Evolutionary conservation across 2,888 invertebrate species (phyloP).

Genomic region (Odiellus spinosus): DNA sequence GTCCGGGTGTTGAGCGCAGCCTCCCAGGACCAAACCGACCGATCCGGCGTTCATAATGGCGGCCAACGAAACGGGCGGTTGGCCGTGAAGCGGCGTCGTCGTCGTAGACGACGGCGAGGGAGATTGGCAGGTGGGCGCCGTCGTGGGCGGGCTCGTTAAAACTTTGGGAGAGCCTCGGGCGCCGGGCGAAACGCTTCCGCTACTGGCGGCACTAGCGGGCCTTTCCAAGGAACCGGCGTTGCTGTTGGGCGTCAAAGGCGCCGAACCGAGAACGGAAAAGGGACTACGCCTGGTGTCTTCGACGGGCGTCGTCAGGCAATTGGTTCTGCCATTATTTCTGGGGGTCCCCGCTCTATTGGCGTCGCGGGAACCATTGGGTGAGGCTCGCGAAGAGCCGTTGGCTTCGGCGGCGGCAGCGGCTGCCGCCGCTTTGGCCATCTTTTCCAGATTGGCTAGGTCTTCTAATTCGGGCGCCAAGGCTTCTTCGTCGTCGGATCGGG

Average conservation of each 20-base stretch:
- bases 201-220: constrained; percentile 12
- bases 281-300: constrained; percentile 9
- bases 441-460: constrained; percentile 21
- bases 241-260: constrained; percentile 6
- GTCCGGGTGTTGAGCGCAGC: constrained; percentile 80
- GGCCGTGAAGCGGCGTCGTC: constrained; percentile 34
- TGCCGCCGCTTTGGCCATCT: constrained; percentile 31
- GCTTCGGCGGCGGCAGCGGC: constrained; percentile 34
- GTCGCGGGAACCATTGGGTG: constrained; percentile 24
- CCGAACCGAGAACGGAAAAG: constrained; percentile 9
- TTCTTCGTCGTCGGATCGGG: constrained; percentile 11
- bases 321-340: constrained; percentile 6
- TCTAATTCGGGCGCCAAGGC: constrained; percentile 20
- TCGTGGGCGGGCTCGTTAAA: constrained; percentile 40
- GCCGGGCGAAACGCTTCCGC: constrained; percentile 30
- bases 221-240: constrained; percentile 11
- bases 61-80: constrained; percentile 26
- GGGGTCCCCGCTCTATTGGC: constrained; percentile 4
- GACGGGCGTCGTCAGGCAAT: constrained; percentile 6
- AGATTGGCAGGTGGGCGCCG: constrained; percentile 28
- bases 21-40: constrained; percentile 48
- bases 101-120: constrained; percentile 25
- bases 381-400: constrained; percentile 13
- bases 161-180: constrained; percentile 19
- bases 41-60: constrained; percentile 8